Evolutionary conservation across 2,113 vertebrate species (phyloP).

Genomic region (Glaucomys volans): DNA sequence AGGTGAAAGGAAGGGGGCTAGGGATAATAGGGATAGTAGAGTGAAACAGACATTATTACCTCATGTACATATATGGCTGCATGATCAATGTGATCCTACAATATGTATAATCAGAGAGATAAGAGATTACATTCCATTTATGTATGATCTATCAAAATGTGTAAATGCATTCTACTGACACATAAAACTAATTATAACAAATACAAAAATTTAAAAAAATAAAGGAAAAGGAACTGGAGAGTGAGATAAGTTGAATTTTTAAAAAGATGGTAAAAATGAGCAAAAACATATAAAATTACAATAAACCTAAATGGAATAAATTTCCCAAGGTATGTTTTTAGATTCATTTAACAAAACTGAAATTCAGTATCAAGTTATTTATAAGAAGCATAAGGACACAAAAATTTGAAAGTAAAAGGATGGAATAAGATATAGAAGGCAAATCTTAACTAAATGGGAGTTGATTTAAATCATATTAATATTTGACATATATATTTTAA

Average conservation of each 20-base stretch:
- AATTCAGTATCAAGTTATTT: not conserved
- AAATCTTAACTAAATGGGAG: not conserved
- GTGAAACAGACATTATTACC: too few species aligned
- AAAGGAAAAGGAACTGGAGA: not conserved
- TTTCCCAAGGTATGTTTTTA: not conserved
- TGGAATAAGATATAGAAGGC: not conserved
- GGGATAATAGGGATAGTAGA: too few species aligned
- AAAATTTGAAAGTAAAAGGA: not conserved
- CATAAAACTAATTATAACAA: too few species aligned
- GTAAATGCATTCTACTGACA: too few species aligned
- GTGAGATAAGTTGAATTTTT: not conserved
- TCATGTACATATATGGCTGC: too few species aligned
- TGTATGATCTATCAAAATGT: too few species aligned
- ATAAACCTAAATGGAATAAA: not conserved
- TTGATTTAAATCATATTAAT: not conserved
- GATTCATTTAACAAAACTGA: not conserved
- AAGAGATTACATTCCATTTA: too few species aligned
- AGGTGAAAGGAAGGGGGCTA: too few species aligned
- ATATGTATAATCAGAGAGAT: too few species aligned
- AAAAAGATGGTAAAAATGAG: not conserved
- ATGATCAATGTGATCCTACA: too few species aligned
- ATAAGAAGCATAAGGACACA: not conserved
- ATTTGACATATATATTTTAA: not conserved
- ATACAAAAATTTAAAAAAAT: not conserved
- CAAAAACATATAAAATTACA: not conserved